Evolutionary conservation across 2,113 vertebrate genomes (phyloP).

Genomic region (Laterallus jamaicensis): DNA sequence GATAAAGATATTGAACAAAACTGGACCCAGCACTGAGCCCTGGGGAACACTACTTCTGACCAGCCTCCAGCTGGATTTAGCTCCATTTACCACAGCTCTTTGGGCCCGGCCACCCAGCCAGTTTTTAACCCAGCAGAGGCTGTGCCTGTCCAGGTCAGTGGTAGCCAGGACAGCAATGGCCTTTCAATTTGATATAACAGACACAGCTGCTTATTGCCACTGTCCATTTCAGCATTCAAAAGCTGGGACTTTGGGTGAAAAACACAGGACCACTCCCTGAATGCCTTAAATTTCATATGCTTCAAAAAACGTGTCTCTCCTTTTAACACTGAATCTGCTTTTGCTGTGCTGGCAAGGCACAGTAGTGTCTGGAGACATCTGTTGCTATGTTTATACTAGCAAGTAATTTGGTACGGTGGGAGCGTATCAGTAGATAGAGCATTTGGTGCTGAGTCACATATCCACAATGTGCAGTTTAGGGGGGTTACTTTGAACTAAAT

Average conservation of each 20-base stretch:
- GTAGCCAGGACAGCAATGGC: not conserved
- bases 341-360: not conserved
- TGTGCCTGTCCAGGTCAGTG: too few species aligned
- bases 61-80: too few species aligned
- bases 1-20: too few species aligned
- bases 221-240: not conserved
- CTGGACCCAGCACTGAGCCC: too few species aligned
- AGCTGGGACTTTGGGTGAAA: not conserved
- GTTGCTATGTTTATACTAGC: conserved; percentile 3
- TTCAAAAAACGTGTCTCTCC: not conserved
- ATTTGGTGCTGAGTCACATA: conserved; percentile 45
- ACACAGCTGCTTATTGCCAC: not conserved
- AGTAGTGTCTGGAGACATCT: not conserved
- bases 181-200: not conserved
- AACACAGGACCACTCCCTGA: not conserved
- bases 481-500: not conserved
- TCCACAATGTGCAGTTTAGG: not conserved
- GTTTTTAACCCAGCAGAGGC: too few species aligned
- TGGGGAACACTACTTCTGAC: too few species aligned
- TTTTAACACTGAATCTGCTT: not conserved
- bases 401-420: conserved; percentile 16
- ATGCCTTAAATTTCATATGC: not conserved
- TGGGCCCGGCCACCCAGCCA: too few species aligned
- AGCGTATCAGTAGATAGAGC: not conserved
- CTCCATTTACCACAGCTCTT: too few species aligned